Evolutionary conservation across 2,888 invertebrate species (phyloP).

Genomic region (Galerucella pusilla): DNA sequence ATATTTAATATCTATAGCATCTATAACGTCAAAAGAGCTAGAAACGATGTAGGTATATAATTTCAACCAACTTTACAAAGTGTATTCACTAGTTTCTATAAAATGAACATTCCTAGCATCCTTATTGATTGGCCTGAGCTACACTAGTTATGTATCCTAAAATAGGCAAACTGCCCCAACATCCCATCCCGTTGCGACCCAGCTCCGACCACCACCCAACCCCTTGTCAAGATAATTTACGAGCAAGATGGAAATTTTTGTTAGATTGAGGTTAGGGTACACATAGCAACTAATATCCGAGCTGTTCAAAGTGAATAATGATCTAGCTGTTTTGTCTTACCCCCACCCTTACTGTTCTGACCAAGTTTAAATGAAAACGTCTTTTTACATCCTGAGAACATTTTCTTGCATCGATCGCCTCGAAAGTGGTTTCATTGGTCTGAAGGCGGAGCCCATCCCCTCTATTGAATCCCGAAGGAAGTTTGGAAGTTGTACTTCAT

Average conservation of each 20-base stretch:
- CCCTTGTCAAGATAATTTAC: constrained; percentile 66
- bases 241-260: constrained; percentile 64
- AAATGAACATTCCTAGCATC: constrained; percentile 33
- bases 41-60: background rate
- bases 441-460: constrained; percentile 62
- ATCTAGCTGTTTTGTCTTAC: constrained; percentile 63
- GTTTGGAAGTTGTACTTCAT: constrained; percentile 51
- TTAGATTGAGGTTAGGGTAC: constrained; percentile 63
- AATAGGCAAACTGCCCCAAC: constrained; percentile 32
- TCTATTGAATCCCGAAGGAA: constrained; percentile 51
- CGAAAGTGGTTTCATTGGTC: constrained; percentile 60
- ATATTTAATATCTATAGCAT: background rate
- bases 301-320: constrained; percentile 65
- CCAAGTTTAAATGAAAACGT: constrained; percentile 64
- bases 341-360: constrained; percentile 40
- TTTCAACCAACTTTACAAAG: constrained; percentile 12
- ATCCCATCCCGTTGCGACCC: constrained; percentile 6
- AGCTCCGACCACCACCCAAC: background rate
- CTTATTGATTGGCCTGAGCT: constrained; percentile 31
- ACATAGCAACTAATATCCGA: constrained; percentile 64
- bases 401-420: constrained; percentile 66
- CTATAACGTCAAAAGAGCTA: background rate
- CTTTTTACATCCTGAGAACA: constrained; percentile 66
- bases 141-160: constrained; percentile 35
- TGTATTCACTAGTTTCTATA: constrained; percentile 19